Conservation (phyloP, 2,113 vertebrate genomes). For the Cebus imitator region DNA sequence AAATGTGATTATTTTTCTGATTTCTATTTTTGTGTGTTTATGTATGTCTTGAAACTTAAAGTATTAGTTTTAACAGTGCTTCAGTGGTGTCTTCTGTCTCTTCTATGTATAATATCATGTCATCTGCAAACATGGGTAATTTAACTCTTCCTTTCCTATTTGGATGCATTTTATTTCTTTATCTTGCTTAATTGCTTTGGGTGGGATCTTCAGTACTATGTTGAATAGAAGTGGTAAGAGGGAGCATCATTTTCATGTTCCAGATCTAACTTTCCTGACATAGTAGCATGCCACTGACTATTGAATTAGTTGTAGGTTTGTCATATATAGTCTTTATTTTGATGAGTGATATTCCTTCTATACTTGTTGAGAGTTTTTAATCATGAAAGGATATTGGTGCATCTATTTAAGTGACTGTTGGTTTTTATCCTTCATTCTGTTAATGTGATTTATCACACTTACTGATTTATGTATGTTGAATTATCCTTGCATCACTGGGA, state of each 20-base stretch:
- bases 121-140: background rate
- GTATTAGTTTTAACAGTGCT: background rate
- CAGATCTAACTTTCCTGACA: background rate
- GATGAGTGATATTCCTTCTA: background rate
- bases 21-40: background rate
- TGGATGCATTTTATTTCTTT: background rate
- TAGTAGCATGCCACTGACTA: background rate
- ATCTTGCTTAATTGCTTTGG: background rate
- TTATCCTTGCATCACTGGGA: background rate
- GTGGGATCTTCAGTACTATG: background rate
- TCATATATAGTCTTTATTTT: background rate
- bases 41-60: background rate
- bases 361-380: background rate
- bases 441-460: background rate
- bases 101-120: background rate
- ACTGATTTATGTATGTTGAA: background rate
- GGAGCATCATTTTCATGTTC: background rate
- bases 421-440: background rate
- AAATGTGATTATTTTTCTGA: background rate
- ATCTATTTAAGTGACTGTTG: background rate
- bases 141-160: background rate
- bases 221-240: background rate
- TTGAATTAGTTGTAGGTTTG: background rate
- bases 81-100: background rate
- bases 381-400: background rate